Evolutionary conservation across 2,888 invertebrate genomes (phyloP), one percentile per base, ranked within the genome.

Genomic region (Ceriagrion tenellum): DNA sequence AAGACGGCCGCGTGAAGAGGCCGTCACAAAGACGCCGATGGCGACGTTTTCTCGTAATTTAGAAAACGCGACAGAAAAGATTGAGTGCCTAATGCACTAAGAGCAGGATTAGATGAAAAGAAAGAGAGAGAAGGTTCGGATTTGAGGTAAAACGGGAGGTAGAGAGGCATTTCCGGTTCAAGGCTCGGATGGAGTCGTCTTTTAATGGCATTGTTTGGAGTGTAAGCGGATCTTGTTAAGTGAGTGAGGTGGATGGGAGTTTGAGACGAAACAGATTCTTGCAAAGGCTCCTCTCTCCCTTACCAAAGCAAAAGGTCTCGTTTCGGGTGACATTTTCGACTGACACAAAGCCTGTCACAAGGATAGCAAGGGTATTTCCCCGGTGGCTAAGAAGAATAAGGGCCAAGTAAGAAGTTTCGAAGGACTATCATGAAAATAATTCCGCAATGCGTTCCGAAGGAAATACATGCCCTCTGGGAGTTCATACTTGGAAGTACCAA

Each of bases 171-270:
- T 81, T 81, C 81, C 81, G 81, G 81, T 81, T 47, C 12, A 81
- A 81, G 81, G 35, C 1, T 81, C 35, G 81, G n/a, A 26, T 8
- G 81, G 81, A 47, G 47, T 81, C 30, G 81, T 35, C 81, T 35
- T 35, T 35, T 81, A 81, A 81, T 81, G 81, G 81, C 35, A 81
- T 81, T 81, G 81, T 81, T 81, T 81, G 81, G 30, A 81, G 35
- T 35, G 81, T 81, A 81, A 81, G 81, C 81, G 81, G 81, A 81
- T 81, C 81, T 81, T 35, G 35, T 81, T 35, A 81, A 13, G 13
- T 35, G 81, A 81, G 81, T 10, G 18, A 81, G 81, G 47, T 47
- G 47, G n/a, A 81, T 35, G 18, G 35, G 81, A 13, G 35, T 69
- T 8, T 3, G 18, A 16, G n/a, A 81, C 10, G 35, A 81, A 81